Evolutionary conservation across 1,140 invertebrate species (phyloP), one percentile per base, ranked within the genome.

Genomic region (Adelges cooleyi): DNA sequence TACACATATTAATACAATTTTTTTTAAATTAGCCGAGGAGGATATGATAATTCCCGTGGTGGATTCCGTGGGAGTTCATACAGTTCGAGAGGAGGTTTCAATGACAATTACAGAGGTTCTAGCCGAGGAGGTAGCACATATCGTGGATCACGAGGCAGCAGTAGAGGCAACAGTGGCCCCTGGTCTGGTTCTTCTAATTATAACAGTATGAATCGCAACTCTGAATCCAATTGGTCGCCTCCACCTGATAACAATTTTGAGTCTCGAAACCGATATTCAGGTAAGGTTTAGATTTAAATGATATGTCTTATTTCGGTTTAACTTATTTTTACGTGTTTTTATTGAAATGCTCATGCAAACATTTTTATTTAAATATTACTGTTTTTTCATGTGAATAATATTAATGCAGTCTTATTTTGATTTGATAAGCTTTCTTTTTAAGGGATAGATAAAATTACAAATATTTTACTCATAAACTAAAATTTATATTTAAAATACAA

Each of bases 121-220:
- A 33, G 11, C 25, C 23, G 56, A n/a, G 56, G 56, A 46, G 27
- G 44, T 48, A 33, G 25, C 15, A 29, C 56, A 33, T 62, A 48
- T 33, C 38, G 56, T 8, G 56, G 56, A 1, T 62, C 56, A 46
- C 56, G 56, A 13, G 56, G 40, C 9, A 33, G 42, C 1, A 62
- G 13, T 15, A 18, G 56, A 62, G 56, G 56, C 44, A 62, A 46
- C 3, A 18, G 54, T 29, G 56, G 56, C 29, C 46, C 56, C 15
- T 62, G 56, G 56, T 22, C 38, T n/a, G n/a, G n/a, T n/a, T n/a
- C n/a, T n/a, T n/a, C n/a, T 46, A 25, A 42, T 29, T 62, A 62
- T 46, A 48, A 23, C 13, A 62, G 6, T 11, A 46, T 62, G 25
- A 62, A 62, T 62, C 56, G 56, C 5, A 62, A 62, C 15, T 40